These are phyloP conservation scores for Danio rerio DNA, from an alignment of 2,113 vertebrate genomes.

Conservation along the genomic window GRCz12tu NC_133192.1:15817001-15817500, in stretches of 20 bases:
- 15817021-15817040: too few species aligned
- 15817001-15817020: too few species aligned
- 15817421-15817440: constrained; percentile 31
- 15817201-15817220: constrained; percentile 15
- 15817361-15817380: constrained; percentile 1
- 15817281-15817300: constrained; percentile 35
- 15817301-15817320: constrained; percentile 4
- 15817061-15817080: too few species aligned
- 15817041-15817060: too few species aligned
- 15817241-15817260: constrained; percentile 42
- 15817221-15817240: constrained; percentile 48
- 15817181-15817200: too few species aligned
- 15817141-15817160: too few species aligned
- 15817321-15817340: neutral
- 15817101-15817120: too few species aligned
- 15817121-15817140: too few species aligned
- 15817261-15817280: constrained; percentile 46
- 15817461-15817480: neutral
- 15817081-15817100: too few species aligned
- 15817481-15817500: neutral
- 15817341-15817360: constrained; percentile 29
- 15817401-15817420: constrained; percentile 29
- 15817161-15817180: too few species aligned
- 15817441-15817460: neutral
- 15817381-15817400: constrained; percentile 7